Percentiles rank a stretch among this genome's conserved stretches.
phyloP scores from a whole-genome alignment of 2,888 invertebrate species.

The Nipponacmea schrenckii region DNA sequence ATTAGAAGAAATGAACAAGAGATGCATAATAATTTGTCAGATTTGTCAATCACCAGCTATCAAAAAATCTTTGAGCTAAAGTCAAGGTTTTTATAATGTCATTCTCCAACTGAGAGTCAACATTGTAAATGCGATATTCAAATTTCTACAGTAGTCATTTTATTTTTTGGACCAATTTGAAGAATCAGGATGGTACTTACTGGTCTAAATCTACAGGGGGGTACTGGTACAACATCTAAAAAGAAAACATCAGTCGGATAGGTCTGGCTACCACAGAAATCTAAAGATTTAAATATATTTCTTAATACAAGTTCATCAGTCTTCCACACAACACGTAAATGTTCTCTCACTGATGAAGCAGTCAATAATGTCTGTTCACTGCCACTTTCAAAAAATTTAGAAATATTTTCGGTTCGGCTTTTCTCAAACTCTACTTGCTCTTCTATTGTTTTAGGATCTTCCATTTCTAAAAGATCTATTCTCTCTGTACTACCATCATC shows the following conservation, averaged over 20 bases:
- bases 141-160: too few species aligned
- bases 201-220: slow-evolving; percentile 88
- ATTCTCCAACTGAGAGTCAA: too few species aligned
- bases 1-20: too few species aligned
- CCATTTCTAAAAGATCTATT: background rate
- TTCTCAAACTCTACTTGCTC: background rate
- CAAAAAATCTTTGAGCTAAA: too few species aligned
- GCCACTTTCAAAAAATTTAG: background rate
- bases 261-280: slow-evolving; percentile 25
- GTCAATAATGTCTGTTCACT: slow-evolving; percentile 43
- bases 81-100: too few species aligned
- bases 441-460: background rate
- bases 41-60: too few species aligned
- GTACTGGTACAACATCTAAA: slow-evolving; percentile 83
- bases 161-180: too few species aligned
- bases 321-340: slow-evolving; percentile 72
- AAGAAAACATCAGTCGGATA: slow-evolving; percentile 85
- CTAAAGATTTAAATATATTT: slow-evolving; percentile 70
- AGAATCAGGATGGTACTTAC: slow-evolving; percentile 62
- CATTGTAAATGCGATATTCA: too few species aligned
- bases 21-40: too few species aligned
- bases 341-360: slow-evolving; percentile 69
- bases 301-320: slow-evolving; percentile 77
- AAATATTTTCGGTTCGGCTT: background rate
- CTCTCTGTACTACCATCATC: background rate